A percentile compares a stretch with the other conserved stretches of the same genome.
Evolutionary conservation across 2,113 vertebrate genomes (phyloP).

Genomic region (Nestor notabilis): DNA sequence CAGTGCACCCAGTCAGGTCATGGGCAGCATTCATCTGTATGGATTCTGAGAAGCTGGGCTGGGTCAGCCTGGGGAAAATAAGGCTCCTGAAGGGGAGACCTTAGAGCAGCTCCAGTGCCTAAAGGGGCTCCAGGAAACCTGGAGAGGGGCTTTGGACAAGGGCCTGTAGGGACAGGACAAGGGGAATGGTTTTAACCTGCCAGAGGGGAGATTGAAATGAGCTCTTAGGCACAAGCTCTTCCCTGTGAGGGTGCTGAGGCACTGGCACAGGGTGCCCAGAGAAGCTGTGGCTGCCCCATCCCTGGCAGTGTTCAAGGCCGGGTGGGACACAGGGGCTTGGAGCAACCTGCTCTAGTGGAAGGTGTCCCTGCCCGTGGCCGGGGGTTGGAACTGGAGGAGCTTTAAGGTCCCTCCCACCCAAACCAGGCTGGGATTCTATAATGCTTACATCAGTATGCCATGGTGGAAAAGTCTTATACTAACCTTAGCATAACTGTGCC

Average conservation of each 20-base stretch:
- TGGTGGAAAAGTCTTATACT: background rate
- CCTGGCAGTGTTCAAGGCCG: too few species aligned
- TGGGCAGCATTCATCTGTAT: background rate
- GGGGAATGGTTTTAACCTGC: too few species aligned
- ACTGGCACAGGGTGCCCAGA: too few species aligned
- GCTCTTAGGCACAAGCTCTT: too few species aligned
- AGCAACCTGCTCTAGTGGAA: background rate
- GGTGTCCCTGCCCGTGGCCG: background rate
- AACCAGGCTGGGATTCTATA: background rate
- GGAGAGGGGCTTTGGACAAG: background rate
- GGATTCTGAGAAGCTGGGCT: background rate
- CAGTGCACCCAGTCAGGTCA: background rate
- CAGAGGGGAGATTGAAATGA: too few species aligned
- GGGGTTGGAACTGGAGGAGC: background rate
- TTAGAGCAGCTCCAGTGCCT: background rate
- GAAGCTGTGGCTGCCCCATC: too few species aligned
- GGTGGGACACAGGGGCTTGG: background rate
- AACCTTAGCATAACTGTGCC: background rate
- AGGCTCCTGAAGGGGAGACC: background rate
- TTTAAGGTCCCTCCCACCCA: background rate
- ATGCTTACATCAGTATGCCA: background rate
- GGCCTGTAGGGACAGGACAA: too few species aligned
- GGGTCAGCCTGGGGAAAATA: background rate
- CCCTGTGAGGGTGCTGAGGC: too few species aligned
- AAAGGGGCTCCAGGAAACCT: background rate